Evolutionary conservation across 2,113 vertebrate species (phyloP).

Genomic region (Serinus canaria): DNA sequence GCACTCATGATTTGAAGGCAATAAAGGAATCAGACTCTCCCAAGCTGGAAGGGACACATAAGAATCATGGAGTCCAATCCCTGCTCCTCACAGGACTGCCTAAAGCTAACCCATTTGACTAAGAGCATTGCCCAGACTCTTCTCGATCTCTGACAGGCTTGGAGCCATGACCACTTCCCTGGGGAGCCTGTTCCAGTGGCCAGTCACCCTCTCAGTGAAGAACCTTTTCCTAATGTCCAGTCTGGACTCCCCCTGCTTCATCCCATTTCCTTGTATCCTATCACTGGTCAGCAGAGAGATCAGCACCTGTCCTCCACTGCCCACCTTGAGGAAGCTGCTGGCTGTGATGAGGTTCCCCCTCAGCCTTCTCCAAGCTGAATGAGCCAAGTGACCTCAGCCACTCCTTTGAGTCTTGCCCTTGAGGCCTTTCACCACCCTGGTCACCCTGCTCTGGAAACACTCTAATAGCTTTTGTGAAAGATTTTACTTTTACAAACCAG

Average conservation of each 20-base stretch:
- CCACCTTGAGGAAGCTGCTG: neutral
- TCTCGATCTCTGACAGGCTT: neutral
- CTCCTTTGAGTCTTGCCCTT: neutral
- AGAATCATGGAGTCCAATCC: neutral
- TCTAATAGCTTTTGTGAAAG: neutral
- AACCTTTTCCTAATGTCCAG: neutral
- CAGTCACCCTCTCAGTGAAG: neutral
- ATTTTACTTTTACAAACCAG: neutral
- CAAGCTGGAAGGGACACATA: neutral
- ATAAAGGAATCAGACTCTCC: neutral
- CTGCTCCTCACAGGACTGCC: neutral
- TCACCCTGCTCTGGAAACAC: neutral
- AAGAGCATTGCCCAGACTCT: neutral
- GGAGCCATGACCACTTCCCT: neutral
- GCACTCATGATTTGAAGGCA: neutral
- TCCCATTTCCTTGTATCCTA: fast-evolving
- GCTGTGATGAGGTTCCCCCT: neutral
- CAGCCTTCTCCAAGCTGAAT: neutral
- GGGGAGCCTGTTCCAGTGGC: neutral
- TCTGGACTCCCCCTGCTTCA: neutral
- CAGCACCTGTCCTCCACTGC: neutral
- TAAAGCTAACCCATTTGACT: neutral
- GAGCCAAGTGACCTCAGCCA: neutral
- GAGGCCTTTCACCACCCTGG: neutral
- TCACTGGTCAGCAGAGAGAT: neutral